Base-by-base conservation (phyloP, 30 jellyfish, hydroid and myxozoan genomes). In the Aurelia aurita complex sp. Pacific region DNA sequence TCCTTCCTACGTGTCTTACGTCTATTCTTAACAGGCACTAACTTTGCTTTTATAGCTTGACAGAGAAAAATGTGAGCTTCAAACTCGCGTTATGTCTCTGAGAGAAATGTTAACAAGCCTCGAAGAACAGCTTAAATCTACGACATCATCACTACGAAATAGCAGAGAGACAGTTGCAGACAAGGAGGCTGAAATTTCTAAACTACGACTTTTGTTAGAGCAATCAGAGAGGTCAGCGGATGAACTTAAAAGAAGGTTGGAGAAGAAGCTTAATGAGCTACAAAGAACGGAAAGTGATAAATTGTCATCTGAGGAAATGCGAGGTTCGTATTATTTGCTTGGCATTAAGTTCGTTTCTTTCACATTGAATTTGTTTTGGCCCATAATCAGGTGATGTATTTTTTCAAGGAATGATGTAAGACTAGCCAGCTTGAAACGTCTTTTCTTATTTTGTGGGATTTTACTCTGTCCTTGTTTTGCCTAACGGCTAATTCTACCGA, bases 171-270 rank as follows among this genome's bases (percentile, higher is more conserved):
- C 92, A 14, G 80, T 89, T 3, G 92, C 89, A 10, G 96, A 88
- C 67, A 94, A 88, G 79, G 98, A 94, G 86, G 97, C 97, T 51
- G 98, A 87, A 66, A 61, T 88, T 6, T 83, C 97, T 0, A 94
- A 88, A 85, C 70, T 85, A 70, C 76, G 94, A 52, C 87, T 94
- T 75, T 73, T 94, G 75, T 72, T 83, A 14, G 98, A 94, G 50
- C 97, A 88, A 78, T 72, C 89, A 35, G 97, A 94, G 74, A 73
- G 97, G 23, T 63, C 89, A 32, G 85, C 77, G 16, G 94, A 81
- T 35, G 98, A 94, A 15, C 66, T 88, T 82, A 85, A 79, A 67
- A 77, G 89, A 79, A 94, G 91, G 82, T 80, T 88, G 73, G 91
- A 94, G 51, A 82, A 76, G 54, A 94, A 74, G 69, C 72, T 77